phyloP scores from a whole-genome alignment of 2,888 invertebrate genomes.

The Polydrusus cervinus region DNA sequence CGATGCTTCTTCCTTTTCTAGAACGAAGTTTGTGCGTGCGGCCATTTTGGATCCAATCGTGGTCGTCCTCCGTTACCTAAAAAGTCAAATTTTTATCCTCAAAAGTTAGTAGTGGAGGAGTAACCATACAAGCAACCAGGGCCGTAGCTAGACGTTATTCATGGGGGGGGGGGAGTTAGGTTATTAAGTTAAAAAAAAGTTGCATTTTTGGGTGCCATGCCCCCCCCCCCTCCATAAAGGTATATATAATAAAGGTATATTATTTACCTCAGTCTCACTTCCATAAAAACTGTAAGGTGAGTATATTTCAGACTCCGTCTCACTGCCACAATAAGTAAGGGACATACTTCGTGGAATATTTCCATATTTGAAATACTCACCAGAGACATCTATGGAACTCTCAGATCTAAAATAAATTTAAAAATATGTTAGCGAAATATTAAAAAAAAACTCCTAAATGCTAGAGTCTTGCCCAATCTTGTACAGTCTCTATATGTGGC shows the following conservation, averaged over 20 bases:
- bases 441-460: too few relatives aligned
- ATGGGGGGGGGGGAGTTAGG: too few relatives aligned
- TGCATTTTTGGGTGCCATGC: too few relatives aligned
- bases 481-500: too few relatives aligned
- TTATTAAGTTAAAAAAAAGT: too few relatives aligned
- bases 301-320: slow-evolving; percentile 88
- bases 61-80: slow-evolving; percentile 73
- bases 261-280: slow-evolving; percentile 73
- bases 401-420: slow-evolving; percentile 69
- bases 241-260: too few relatives aligned
- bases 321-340: slow-evolving; percentile 88
- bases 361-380: slow-evolving; percentile 77
- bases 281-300: slow-evolving; percentile 87
- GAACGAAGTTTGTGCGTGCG: slow-evolving; percentile 76
- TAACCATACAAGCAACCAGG: too few relatives aligned
- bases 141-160: too few relatives aligned
- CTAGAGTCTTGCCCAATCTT: too few relatives aligned
- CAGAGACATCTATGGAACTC: slow-evolving; percentile 72
- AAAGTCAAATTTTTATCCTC: slow-evolving; percentile 26
- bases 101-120: too few relatives aligned
- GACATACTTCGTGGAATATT: slow-evolving; percentile 79
- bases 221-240: too few relatives aligned
- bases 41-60: slow-evolving; percentile 72
- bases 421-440: not conserved
- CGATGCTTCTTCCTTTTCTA: slow-evolving; percentile 86